Evolutionary conservation across 2,113 vertebrate species (phyloP).

Genomic region (Charina bottae): DNA sequence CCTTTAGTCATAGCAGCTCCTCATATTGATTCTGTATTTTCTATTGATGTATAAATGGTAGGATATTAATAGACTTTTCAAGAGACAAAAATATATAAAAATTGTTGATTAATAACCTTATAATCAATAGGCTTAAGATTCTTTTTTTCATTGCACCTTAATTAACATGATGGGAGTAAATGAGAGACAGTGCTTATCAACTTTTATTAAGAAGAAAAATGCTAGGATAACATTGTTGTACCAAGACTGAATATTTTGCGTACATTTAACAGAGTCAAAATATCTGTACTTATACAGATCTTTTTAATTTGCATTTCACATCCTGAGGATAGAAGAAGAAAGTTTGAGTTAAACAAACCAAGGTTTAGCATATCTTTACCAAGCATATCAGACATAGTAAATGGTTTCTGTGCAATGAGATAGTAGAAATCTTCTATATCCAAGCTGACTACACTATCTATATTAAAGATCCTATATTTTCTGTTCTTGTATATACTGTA

Average conservation of each 20-base stretch:
- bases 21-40: background rate
- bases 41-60: background rate
- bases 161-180: background rate
- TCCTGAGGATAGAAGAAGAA: background rate
- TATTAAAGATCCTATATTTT: background rate
- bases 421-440: background rate
- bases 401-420: background rate
- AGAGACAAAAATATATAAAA: background rate
- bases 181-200: background rate
- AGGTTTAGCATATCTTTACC: background rate
- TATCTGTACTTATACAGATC: background rate
- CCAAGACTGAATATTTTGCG: background rate
- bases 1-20: fast-evolving
- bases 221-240: background rate
- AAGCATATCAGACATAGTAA: background rate
- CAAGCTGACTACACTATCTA: background rate
- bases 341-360: background rate
- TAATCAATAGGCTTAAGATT: background rate
- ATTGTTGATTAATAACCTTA: background rate
- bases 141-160: background rate
- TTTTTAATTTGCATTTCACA: background rate
- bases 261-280: background rate
- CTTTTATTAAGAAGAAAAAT: background rate
- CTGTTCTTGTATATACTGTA: background rate
- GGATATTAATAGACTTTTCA: background rate